These are phyloP conservation scores for Mugil cephalus DNA, from an alignment of 2,113 vertebrate species.

Conservation along the genomic window DNA sequence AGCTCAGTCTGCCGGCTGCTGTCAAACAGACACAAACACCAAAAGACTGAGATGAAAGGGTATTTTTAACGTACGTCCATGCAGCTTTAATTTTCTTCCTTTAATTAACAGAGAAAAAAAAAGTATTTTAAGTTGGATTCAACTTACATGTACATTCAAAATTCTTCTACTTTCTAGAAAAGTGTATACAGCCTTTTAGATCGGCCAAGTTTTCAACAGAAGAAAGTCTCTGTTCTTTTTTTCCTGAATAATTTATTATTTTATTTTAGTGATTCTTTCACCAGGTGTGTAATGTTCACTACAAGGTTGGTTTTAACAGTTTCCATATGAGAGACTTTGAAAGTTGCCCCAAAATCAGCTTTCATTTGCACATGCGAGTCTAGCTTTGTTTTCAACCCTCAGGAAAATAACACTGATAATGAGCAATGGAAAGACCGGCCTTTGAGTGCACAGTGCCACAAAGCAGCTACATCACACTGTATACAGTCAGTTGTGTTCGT, in stretches of 20 bases:
- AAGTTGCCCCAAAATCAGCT: neutral
- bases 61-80: neutral
- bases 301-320: neutral
- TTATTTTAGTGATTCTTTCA: neutral
- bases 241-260: no score
- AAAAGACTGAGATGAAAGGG: neutral
- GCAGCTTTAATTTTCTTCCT: neutral
- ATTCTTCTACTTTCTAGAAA: no score
- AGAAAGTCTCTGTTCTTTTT: no score
- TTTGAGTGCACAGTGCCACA: conserved; percentile 2
- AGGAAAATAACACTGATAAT: conserved; percentile 25
- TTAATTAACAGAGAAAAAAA: neutral
- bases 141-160: neutral
- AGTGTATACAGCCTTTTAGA: no score
- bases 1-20: neutral
- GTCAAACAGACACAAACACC: conserved; percentile 6
- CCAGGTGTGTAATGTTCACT: neutral
- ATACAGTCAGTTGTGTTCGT: neutral
- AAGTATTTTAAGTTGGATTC: neutral
- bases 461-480: neutral
- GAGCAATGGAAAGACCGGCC: conserved; percentile 10
- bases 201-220: no score
- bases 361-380: neutral
- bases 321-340: neutral
- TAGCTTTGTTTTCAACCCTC: neutral